Evolutionary conservation across 2,113 vertebrate genomes (phyloP), one percentile per base, ranked within the genome.

Genomic region (Rhineura floridana): DNA sequence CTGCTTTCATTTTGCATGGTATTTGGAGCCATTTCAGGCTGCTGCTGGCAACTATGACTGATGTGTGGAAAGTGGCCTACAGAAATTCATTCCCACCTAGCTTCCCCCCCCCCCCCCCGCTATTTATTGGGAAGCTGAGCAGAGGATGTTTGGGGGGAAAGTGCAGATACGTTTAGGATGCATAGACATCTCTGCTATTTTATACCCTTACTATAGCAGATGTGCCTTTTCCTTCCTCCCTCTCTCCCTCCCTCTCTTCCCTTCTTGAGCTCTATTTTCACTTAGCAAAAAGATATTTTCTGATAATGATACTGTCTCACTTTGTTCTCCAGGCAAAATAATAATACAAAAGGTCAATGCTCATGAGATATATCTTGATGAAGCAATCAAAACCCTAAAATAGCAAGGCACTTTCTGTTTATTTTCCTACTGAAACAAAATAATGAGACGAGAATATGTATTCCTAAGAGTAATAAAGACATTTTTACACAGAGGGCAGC

Each of bases 361-460:
- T 86, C 9, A 1, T 67, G 84, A 88, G 52, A 89, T 63, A 91
- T 89, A 92, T 91, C 62, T 88, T 91, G 90, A 90, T 82, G 93
- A 91, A 92, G 87, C 30, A 8, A 83, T 76, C 80, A 0, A 63
- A 3, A 73, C 7, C 83, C 81, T 62, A 21, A 86, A 7, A 83
- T 70, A 30, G 33, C 28, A 80, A 89, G 89, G 89, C 84, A 75
- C 78, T 63, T 17, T 36, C 39, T 81, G 65, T 91, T 93, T 88
- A 78, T 87, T 91, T 93, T 80, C 1, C n/a, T 81, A 23, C 78
- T 88, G 69, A 84, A 92, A 59, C 11, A 73, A 95, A 93, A 91
- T 87, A 95, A 92, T 75, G 90, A 93, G 93, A 91, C 62, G 78
- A 93, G 88, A 91, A 92, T 92, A 88, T 84, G 90, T 88, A 84